These are phyloP conservation scores for Lumbricus terrestris DNA, from an alignment of 2,888 invertebrate species.

Conservation along the genomic window DNA sequence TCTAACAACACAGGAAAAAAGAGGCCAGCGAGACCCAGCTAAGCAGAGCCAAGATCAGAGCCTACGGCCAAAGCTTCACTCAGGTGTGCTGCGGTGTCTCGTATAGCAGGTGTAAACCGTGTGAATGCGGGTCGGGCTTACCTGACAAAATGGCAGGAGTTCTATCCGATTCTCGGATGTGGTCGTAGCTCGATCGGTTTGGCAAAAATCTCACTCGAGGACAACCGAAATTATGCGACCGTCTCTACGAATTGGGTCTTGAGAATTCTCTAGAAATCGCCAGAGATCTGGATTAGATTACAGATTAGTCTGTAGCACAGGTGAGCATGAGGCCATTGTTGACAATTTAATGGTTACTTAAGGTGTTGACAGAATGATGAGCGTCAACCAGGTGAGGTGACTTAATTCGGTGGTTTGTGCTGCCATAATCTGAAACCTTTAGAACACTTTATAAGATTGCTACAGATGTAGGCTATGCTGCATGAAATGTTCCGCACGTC, in stretches of 20 bases:
- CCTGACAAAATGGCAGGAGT: background rate
- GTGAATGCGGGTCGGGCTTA: background rate
- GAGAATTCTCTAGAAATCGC: background rate
- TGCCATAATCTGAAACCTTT: background rate
- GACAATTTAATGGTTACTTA: too few species aligned
- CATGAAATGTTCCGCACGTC: background rate
- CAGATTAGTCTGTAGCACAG: background rate
- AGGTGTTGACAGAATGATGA: background rate
- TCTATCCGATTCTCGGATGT: background rate
- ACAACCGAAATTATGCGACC: background rate
- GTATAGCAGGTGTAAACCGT: background rate
- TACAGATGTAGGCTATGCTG: too few species aligned
- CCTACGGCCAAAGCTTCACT: background rate
- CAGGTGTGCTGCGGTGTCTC: background rate
- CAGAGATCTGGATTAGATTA: background rate
- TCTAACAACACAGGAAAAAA: background rate
- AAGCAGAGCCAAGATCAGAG: too few species aligned
- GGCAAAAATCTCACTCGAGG: background rate
- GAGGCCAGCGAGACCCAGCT: background rate
- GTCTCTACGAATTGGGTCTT: background rate
- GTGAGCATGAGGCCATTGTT: background rate
- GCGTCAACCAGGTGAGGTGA: background rate
- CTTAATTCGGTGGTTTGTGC: background rate
- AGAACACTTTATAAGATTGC: background rate
- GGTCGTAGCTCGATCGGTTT: background rate